phyloP scores from a whole-genome alignment of 1,140 invertebrate species.

The Philopotamus ludificatus region DNA sequence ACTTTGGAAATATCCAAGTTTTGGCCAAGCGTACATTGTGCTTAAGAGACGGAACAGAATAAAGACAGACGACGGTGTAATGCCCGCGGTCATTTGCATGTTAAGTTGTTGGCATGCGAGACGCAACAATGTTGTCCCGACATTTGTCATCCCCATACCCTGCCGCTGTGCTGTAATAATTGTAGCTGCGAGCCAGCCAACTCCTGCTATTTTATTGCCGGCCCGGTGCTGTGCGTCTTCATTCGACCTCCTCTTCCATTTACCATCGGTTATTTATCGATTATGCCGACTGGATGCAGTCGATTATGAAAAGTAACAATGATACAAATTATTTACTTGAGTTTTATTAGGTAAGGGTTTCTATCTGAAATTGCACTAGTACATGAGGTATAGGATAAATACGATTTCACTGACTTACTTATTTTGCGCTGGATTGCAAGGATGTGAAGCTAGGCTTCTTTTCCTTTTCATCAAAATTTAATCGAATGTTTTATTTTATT shows the following conservation, averaged over 20 bases:
- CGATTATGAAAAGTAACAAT: no score
- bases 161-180: conserved; percentile 4
- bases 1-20: neutral
- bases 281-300: neutral
- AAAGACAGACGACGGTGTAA: neutral
- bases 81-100: conserved; percentile 8
- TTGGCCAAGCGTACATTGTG: neutral
- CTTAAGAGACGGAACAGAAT: neutral
- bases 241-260: conserved; percentile 7
- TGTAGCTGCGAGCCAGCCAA: conserved; percentile 8
- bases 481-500: no score
- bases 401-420: no score
- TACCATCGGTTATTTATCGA: neutral
- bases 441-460: no score
- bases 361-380: no score
- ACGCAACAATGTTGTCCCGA: neutral
- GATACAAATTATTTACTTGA: no score
- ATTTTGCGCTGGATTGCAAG: no score
- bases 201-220: conserved; percentile 10
- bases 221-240: conserved; percentile 1
- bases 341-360: no score
- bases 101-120: neutral
- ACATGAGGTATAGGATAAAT: no score
- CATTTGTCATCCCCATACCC: neutral
- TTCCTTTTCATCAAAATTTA: no score